Evolutionary conservation across 2,888 invertebrate species (phyloP).

Genomic region (Sarcophaga rosellei): DNA sequence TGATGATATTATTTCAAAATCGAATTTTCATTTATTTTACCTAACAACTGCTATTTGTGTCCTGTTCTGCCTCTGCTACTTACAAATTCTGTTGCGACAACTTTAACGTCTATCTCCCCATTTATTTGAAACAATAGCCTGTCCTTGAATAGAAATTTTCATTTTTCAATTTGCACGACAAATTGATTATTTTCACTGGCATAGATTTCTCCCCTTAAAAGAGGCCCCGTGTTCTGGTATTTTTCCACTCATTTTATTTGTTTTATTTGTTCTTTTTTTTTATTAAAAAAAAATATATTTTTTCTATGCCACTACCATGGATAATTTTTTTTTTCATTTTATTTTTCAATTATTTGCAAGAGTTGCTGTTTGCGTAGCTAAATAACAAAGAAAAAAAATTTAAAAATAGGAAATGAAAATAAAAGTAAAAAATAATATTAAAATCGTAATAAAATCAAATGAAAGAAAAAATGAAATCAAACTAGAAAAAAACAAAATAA

Average conservation of each 20-base stretch:
- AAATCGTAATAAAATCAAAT: not conserved
- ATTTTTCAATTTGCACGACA: slow-evolving; percentile 68
- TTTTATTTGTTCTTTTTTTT: not conserved
- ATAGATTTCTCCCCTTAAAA: slow-evolving; percentile 20
- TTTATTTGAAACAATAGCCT: slow-evolving; percentile 33
- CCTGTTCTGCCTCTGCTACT: no score
- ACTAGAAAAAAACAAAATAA: not conserved
- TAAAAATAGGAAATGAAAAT: slow-evolving; percentile 8
- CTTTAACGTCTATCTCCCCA: not conserved
- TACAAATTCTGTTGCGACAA: not conserved
- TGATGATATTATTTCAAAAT: no score
- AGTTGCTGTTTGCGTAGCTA: slow-evolving; percentile 38
- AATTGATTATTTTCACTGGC: slow-evolving; percentile 67
- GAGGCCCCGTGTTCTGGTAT: not conserved
- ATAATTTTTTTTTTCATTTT: slow-evolving; percentile 12
- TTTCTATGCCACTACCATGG: not conserved
- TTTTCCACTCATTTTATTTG: not conserved
- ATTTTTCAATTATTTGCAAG: slow-evolving; percentile 62
- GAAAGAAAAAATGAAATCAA: no score
- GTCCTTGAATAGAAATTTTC: slow-evolving; percentile 55
- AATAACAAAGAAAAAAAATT: not conserved
- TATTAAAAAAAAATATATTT: not conserved
- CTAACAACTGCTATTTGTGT: no score
- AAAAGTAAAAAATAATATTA: not conserved
- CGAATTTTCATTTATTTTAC: no score